Percentiles rank a stretch among this genome's conserved stretches.
Evolutionary conservation across 2,797 vertebrate species (phyloP).

Genomic region (Platalea minor): DNA sequence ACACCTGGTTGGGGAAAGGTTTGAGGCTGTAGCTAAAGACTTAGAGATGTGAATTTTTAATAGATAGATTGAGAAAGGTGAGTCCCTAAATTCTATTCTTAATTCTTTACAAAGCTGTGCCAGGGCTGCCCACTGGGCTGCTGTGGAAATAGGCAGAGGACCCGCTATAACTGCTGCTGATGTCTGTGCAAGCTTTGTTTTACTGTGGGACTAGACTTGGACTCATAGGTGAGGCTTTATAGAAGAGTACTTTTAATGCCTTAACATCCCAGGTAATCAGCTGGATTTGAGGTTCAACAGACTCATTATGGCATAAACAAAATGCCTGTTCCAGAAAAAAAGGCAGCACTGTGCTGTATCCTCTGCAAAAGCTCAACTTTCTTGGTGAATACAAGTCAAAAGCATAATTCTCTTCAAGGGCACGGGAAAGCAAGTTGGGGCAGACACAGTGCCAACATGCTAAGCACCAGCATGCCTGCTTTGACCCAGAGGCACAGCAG

Average conservation of each 20-base stretch:
- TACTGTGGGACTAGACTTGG: too few relatives aligned
- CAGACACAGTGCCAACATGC: neutral
- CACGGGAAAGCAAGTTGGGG: neutral
- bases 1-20: neutral
- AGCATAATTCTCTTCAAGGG: too few relatives aligned
- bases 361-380: neutral
- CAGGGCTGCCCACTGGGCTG: neutral
- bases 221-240: neutral
- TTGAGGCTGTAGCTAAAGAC: neutral
- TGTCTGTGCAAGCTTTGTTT: neutral
- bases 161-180: neutral
- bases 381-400: neutral
- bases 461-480: neutral
- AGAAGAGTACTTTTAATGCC: neutral
- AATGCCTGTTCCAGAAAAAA: neutral
- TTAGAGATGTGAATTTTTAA: neutral
- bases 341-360: neutral
- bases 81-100: neutral
- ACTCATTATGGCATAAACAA: neutral
- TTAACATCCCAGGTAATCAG: neutral
- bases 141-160: neutral
- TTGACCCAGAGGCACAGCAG: neutral
- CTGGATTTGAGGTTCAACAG: neutral
- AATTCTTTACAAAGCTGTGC: neutral
- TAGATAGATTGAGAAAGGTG: neutral